Evolutionary conservation across 1,140 invertebrate genomes (phyloP).

Genomic region (Saccostrea glomerata): DNA sequence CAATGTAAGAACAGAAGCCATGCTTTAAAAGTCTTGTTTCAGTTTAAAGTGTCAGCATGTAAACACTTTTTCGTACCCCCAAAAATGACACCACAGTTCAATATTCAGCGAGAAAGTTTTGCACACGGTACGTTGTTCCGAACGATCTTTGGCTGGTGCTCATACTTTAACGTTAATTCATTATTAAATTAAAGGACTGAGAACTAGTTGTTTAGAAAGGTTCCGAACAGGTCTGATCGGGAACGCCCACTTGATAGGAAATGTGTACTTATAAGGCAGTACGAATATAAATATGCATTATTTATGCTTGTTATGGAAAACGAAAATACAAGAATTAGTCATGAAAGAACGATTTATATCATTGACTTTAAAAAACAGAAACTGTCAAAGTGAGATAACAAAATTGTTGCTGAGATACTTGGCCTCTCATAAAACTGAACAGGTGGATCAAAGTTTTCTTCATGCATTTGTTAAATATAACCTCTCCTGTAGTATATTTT

Average conservation of each 20-base stretch:
- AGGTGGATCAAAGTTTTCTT: no score
- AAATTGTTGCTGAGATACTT: no score
- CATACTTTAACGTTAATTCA: not conserved
- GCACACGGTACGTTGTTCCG: conserved; percentile 55
- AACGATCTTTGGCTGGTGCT: conserved; percentile 5
- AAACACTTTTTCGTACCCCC: conserved; percentile 26
- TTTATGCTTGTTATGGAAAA: not conserved
- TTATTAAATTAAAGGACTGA: not conserved
- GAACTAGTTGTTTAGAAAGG: conserved; percentile 24
- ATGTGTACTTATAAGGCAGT: conserved; percentile 15
- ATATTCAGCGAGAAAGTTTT: conserved; percentile 19
- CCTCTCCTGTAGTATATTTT: no score
- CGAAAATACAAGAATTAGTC: conserved; percentile 3
- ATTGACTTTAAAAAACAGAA: no score
- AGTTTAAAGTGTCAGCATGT: conserved; percentile 23
- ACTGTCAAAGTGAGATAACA: no score
- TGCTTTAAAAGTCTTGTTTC: conserved; percentile 14
- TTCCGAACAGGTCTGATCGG: not conserved
- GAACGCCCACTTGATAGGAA: conserved; percentile 32
- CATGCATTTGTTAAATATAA: no score
- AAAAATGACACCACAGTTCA: not conserved
- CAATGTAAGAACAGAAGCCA: conserved; percentile 69
- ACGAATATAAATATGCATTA: not conserved
- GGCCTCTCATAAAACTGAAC: no score
- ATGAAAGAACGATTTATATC: not conserved